Evolutionary conservation across 2,888 invertebrate species (phyloP).

Genomic region (Drosophila heteroneura): DNA sequence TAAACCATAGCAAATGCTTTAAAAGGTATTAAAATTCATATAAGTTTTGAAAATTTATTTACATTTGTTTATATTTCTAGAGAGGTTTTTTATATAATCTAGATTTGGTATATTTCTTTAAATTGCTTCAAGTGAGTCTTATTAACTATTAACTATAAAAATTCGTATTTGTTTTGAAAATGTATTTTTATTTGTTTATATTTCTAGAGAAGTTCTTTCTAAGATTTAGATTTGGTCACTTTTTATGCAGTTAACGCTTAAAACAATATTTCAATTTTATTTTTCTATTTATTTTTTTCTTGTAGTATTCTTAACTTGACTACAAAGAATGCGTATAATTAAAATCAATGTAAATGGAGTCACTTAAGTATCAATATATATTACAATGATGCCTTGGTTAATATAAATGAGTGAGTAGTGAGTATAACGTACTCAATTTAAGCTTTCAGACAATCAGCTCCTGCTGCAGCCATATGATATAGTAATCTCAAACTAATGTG

Average conservation of each 20-base stretch:
- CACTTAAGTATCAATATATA: background rate
- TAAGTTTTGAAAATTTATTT: background rate
- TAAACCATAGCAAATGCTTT: background rate
- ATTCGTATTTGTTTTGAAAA: rapidly evolving
- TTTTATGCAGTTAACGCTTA: background rate
- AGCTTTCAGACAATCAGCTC: background rate
- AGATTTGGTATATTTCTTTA: background rate
- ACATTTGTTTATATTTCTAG: background rate
- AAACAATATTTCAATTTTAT: background rate
- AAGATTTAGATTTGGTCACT: background rate
- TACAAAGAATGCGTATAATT: background rate
- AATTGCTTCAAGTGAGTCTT: no score
- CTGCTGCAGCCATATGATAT: background rate
- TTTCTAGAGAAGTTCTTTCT: rapidly evolving
- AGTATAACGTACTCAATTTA: background rate
- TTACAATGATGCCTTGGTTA: rapidly evolving
- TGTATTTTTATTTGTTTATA: background rate
- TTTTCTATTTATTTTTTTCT: no score
- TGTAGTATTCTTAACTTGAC: background rate
- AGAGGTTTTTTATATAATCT: background rate
- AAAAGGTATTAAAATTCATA: background rate
- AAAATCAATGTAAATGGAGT: background rate
- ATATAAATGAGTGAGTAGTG: background rate
- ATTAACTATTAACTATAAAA: no score
- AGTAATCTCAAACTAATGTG: background rate